Base-by-base conservation (phyloP, 2,888 invertebrate genomes). In the Apamea monoglypha region DNA sequence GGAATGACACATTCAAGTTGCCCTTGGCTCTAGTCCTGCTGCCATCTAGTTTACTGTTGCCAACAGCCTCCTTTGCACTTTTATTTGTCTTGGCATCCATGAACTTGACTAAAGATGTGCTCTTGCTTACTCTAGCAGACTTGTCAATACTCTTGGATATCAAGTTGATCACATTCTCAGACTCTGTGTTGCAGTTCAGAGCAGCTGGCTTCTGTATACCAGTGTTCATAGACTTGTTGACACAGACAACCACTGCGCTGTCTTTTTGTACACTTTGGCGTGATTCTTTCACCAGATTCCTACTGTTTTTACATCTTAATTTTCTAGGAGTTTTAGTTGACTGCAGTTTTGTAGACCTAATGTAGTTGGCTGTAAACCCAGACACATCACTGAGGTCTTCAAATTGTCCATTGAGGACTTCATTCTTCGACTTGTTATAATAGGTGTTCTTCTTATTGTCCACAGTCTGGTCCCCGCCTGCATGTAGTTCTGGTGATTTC, bases 341-440 rank as follows among this genome's bases (percentile, higher is more conserved):
- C 81, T 95, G 93, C 29, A 96, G 86, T 89, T 96, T 97, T 29
- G 97, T 96, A 32, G 97, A 97, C 56, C 96, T 92, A 53, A 97
- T 97, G 83, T 97, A 97, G 87, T 96, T 97, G 5, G 96, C 97
- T 44, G 97, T 97, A 78, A 96, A 96, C 0, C 97, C 97, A 59
- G 97, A 97, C 5, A 97, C 96, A 92, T 97, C 97, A 91, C 97
- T 97, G 32, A 95, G 83, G 74, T 97, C 96, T 81, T 96, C 96
- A 92, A 95, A 96, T 74, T 95, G 94, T 16, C 95, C 95, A 90
- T 96, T 96, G 2, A 87, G 82, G 47, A 83, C 83, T 21, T 82
- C 88, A 86, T 84, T 88, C 84, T 91, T 93, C 73, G 89, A 88
- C 75, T 82, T 86, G 69, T 87, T 85, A 50, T 80, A 82, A 75